Evolutionary conservation across 2,113 vertebrate species (phyloP).

Genomic region (Phrynosoma platyrhinos): DNA sequence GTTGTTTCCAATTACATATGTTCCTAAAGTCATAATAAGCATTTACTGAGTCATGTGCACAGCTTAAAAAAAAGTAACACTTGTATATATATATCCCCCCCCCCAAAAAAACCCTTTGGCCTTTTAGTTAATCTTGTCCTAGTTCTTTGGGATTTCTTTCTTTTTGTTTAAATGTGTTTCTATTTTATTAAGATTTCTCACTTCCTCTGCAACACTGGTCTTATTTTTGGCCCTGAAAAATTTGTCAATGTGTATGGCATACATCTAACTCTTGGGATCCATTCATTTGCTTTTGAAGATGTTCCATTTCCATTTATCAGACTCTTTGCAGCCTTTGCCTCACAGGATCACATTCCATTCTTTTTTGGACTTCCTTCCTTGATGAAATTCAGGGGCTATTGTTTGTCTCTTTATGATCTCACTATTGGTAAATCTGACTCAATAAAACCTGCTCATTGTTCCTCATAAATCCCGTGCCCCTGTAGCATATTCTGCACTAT

Average conservation of each 20-base stretch:
- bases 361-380: slow-evolving; percentile 24
- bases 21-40: background rate
- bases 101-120: background rate
- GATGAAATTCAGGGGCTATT: slow-evolving; percentile 35
- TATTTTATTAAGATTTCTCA: slow-evolving; percentile 3
- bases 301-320: slow-evolving; percentile 37
- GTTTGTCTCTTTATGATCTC: slow-evolving; percentile 43
- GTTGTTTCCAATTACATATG: no score
- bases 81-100: no score
- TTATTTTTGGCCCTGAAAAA: slow-evolving; percentile 22
- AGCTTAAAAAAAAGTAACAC: background rate
- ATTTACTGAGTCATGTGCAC: background rate
- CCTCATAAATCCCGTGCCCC: background rate
- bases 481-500: background rate
- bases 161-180: background rate
- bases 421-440: slow-evolving; percentile 39
- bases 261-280: background rate
- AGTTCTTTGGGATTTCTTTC: background rate
- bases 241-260: slow-evolving; percentile 14
- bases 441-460: slow-evolving; percentile 21
- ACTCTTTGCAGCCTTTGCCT: background rate
- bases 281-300: background rate
- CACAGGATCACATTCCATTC: slow-evolving; percentile 38
- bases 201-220: background rate
- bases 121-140: slow-evolving; percentile 18